phyloP scores from a whole-genome alignment of 30 jellyfish, hydroid and myxozoan species.

The Hydractinia symbiolongicarpus region DNA sequence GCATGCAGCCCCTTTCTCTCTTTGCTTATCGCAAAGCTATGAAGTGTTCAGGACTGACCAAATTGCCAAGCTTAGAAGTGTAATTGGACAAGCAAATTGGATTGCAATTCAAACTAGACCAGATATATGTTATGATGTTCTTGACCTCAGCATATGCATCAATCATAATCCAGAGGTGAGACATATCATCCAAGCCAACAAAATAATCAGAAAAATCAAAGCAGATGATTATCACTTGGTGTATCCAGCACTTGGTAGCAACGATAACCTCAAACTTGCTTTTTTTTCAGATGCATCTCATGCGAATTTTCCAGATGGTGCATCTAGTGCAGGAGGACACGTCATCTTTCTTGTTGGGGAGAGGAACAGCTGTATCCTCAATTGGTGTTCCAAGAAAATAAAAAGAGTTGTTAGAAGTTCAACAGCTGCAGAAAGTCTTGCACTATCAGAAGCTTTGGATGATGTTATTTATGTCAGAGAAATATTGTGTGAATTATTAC shows the following conservation, averaged over 20 bases:
- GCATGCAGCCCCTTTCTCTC: too few relatives aligned
- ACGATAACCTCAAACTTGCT: background rate
- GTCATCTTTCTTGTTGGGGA: background rate
- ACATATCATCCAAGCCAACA: background rate
- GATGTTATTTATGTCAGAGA: too few relatives aligned
- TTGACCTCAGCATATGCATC: constrained; percentile 19
- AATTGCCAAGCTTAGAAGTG: background rate
- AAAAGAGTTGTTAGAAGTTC: too few relatives aligned
- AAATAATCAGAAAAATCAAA: background rate
- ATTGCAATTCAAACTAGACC: constrained; percentile 35
- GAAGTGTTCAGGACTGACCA: background rate
- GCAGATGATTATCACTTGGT: background rate
- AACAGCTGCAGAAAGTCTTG: too few relatives aligned
- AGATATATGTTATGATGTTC: constrained; percentile 24
- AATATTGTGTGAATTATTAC: too few relatives aligned
- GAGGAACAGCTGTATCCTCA: too few relatives aligned
- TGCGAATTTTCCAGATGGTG: background rate
- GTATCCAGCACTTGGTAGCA: background rate
- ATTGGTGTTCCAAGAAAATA: too few relatives aligned
- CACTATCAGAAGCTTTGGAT: too few relatives aligned
- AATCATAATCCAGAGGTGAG: background rate
- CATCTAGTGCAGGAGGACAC: constrained; percentile 1
- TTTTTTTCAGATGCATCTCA: background rate
- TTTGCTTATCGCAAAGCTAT: background rate
- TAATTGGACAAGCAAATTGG: constrained; percentile 35